These are phyloP conservation scores for Simalia tracyae DNA, from an alignment of 2,797 vertebrate genomes.

Conservation along the genomic window DNA sequence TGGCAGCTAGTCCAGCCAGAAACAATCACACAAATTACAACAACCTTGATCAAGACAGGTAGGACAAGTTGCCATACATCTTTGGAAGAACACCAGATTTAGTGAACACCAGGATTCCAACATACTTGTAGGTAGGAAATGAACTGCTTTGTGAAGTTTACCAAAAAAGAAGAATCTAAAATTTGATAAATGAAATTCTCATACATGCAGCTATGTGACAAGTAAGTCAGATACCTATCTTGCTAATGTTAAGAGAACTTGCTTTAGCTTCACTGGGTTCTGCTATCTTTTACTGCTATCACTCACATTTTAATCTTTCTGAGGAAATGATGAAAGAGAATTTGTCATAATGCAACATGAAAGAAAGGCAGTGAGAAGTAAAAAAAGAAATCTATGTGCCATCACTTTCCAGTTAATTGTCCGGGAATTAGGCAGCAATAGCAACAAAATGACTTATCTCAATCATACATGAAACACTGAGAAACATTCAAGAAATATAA, in stretches of 20 bases:
- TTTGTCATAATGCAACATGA: constrained; percentile 55
- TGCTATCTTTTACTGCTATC: background rate
- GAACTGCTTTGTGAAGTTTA: background rate
- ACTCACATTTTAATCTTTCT: background rate
- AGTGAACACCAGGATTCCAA: background rate
- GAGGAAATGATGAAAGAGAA: constrained; percentile 51
- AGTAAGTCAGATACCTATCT: background rate
- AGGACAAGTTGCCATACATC: background rate
- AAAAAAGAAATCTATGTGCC: constrained; percentile 50
- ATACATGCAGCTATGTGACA: background rate
- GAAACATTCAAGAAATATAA: constrained; percentile 62
- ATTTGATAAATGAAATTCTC: background rate
- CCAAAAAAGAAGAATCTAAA: background rate
- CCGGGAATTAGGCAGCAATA: constrained; percentile 59
- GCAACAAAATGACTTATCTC: constrained; percentile 51
- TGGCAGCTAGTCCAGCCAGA: background rate
- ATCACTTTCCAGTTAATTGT: constrained; percentile 60
- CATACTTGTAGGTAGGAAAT: background rate
- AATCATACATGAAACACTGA: constrained; percentile 56
- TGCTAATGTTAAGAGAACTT: background rate
- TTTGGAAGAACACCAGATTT: background rate
- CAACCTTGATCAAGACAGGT: background rate
- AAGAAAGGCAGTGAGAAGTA: constrained; percentile 41
- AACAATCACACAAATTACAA: background rate
- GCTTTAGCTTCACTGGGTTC: background rate